Base-by-base conservation (phyloP, 2,888 invertebrate species). In the Liposcelis brunnea region DNA sequence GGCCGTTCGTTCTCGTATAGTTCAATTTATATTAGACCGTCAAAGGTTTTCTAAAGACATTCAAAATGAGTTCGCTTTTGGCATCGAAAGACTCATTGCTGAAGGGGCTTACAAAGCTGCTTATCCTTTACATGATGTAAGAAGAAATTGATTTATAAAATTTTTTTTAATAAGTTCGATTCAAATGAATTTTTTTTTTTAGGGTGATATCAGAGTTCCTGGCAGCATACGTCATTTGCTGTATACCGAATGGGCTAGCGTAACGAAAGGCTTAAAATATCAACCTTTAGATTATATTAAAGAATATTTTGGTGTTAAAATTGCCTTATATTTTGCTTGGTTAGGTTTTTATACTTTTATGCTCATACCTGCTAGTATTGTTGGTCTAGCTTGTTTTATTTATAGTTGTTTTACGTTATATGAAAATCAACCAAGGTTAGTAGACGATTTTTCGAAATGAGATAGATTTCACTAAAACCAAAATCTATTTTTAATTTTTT, bases 251-350 rank as follows among this genome's bases (percentile, higher is more conserved):
- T 97, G 97, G 97, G 93, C 93, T 0, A 72, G 82, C 49, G 87
- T 90, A 0, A 68, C 73, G 7, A 81, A 81, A 56, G 91, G 89
- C 83, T 90, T 79, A 64, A 93, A 91, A 59, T 80, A 80, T 48
- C 95, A 97, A 58, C 94, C 95, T 0, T 65, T 95, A 1, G 86
- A 89, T 70, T 65, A 91, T 31, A 75, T 95, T 2, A 67, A 86
- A 35, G 74, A 83, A 53, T 91, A 91, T 61, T 91, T 90, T 57
- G 91, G 91, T 0, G 90, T 90, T 58, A 90, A 91, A 62, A 87
- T 91, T 18, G 89, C 78, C 0, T 63, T 91, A 0, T 91, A 91
- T 58, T 91, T 90, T 64, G 89, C 89, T 50, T 91, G 91, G 91
- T 66, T 91, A 31, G 91, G 91, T 0, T 91, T 90, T 63, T 91